phyloP scores from a whole-genome alignment of 2,797 vertebrate genomes.

The Synaphobranchus kaupii region DNA sequence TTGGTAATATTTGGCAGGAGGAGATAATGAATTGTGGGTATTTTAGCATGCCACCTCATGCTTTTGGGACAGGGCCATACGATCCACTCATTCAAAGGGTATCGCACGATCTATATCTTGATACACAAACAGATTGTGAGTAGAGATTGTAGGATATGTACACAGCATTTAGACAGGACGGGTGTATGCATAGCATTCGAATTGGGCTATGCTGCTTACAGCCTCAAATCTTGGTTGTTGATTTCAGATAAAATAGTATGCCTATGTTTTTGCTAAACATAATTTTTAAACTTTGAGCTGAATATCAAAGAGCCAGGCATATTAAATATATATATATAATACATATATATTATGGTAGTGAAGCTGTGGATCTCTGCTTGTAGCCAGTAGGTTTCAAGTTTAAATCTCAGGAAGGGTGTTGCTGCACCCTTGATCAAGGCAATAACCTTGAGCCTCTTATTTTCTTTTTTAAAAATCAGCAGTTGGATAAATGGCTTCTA shows the following conservation, averaged over 20 bases:
- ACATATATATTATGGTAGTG: neutral
- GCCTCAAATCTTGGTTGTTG: neutral
- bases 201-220: neutral
- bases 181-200: neutral
- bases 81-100: neutral
- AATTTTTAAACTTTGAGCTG: neutral
- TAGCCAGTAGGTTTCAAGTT: neutral
- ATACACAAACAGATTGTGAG: neutral
- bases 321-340: too few relatives aligned
- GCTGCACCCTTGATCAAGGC: neutral
- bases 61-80: neutral
- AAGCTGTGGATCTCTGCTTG: neutral
- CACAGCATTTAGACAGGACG: neutral
- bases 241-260: neutral
- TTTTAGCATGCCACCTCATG: neutral
- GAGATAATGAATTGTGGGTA: neutral
- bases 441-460: neutral
- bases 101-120: neutral
- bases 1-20: neutral
- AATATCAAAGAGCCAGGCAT: neutral
- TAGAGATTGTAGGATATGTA: neutral
- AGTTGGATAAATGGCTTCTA: neutral
- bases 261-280: neutral
- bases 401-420: neutral
- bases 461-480: slow-evolving; percentile 1